Conservation (phyloP, 2,888 invertebrate genomes). For the Neocrepidodera transversa region DNA sequence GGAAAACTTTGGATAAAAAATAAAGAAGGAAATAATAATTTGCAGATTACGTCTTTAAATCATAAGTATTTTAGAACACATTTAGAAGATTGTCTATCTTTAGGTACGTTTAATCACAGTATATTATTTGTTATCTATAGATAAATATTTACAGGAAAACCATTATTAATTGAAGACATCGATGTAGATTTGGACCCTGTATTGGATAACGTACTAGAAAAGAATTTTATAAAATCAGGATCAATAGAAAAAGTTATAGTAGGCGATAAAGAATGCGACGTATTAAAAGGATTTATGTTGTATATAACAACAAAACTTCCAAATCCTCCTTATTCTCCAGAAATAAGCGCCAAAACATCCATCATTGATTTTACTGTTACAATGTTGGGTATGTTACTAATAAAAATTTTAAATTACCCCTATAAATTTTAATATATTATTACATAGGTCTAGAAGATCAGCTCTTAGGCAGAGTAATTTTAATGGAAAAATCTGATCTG, state of each 20-base stretch:
- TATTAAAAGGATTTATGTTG: constrained; percentile 93
- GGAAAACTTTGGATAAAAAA: constrained; percentile 98
- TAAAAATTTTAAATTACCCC: no score
- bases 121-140: background rate
- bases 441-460: constrained; percentile 89
- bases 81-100: constrained; percentile 58
- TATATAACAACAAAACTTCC: constrained; percentile 96
- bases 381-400: constrained; percentile 73
- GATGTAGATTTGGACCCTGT: constrained; percentile 95
- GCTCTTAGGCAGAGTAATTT: constrained; percentile 88
- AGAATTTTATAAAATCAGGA: constrained; percentile 97
- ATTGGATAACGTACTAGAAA: constrained; percentile 94
- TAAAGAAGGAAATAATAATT: constrained; percentile 86
- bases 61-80: constrained; percentile 86
- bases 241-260: constrained; percentile 94
- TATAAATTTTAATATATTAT: background rate
- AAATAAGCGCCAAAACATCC: constrained; percentile 94
- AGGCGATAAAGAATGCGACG: constrained; percentile 96
- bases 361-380: constrained; percentile 98
- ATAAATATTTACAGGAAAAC: constrained; percentile 67
- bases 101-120: constrained; percentile 45
- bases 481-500: constrained; percentile 95
- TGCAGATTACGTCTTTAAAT: constrained; percentile 92
- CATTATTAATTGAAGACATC: constrained; percentile 92
- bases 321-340: constrained; percentile 96